Conservation (phyloP, 2,888 invertebrate genomes). For the Pyrocoelia pectoralis region DNA sequence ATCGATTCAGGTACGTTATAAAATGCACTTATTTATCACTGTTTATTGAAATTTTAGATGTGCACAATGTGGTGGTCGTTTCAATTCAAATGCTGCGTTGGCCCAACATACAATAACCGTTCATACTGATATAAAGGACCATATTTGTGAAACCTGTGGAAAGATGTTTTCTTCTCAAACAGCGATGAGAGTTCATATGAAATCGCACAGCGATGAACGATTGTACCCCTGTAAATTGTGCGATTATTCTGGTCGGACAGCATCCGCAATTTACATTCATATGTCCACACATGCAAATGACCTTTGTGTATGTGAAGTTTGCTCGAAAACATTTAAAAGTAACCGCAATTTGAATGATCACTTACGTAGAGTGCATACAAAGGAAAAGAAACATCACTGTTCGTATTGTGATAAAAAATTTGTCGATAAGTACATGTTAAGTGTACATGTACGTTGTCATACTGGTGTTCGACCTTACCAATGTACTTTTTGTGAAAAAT, state of each 20-base stretch:
- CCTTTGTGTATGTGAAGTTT: constrained; percentile 49
- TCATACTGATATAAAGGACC: constrained; percentile 49
- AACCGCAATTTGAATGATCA: constrained; percentile 50
- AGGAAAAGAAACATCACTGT: constrained; percentile 49
- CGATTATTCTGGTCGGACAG: constrained; percentile 49
- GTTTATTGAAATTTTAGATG: constrained; percentile 43
- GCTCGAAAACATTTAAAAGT: constrained; percentile 52
- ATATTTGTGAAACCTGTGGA: constrained; percentile 51
- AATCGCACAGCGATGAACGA: constrained; percentile 48
- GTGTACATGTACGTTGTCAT: constrained; percentile 48
- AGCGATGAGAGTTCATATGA: constrained; percentile 47
- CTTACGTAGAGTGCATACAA: constrained; percentile 47
- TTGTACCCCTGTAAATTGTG: constrained; percentile 49
- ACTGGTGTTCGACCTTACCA: constrained; percentile 50
- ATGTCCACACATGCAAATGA: constrained; percentile 51
- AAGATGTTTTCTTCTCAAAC: constrained; percentile 49
- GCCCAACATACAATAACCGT: constrained; percentile 48
- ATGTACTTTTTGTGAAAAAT: constrained; percentile 48
- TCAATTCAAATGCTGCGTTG: constrained; percentile 47
- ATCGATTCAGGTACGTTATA: constrained; percentile 44
- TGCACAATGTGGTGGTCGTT: constrained; percentile 44
- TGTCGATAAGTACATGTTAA: constrained; percentile 50
- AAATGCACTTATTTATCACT: too few relatives aligned
- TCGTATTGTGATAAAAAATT: constrained; percentile 49
- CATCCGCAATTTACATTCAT: constrained; percentile 52